Evolutionary conservation across 2,113 vertebrate species (phyloP).

Genomic region (Diadophis punctatus): DNA sequence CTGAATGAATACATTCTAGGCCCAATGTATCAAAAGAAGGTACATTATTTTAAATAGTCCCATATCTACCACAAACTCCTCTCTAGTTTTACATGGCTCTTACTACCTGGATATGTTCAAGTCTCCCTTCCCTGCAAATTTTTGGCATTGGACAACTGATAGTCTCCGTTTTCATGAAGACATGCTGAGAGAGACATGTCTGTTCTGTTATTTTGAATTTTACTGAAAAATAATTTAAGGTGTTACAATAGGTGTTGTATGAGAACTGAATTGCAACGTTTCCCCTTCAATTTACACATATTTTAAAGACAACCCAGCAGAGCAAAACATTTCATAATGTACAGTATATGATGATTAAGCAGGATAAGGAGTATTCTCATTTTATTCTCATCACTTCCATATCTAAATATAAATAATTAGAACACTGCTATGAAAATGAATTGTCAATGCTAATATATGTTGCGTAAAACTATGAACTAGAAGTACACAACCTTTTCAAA

Average conservation of each 20-base stretch:
- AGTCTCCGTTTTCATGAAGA: background rate
- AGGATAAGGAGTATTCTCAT: slow-evolving; percentile 34
- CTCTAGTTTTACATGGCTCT: background rate
- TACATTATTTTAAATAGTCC: background rate
- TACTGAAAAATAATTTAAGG: slow-evolving; percentile 14
- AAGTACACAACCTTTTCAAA: slow-evolving; percentile 46
- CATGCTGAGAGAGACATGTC: background rate
- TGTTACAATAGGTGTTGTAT: slow-evolving; percentile 26
- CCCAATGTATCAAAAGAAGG: background rate
- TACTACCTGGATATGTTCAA: background rate
- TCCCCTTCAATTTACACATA: background rate
- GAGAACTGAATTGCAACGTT: slow-evolving; percentile 31
- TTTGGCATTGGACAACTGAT: background rate
- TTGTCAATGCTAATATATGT: slow-evolving; percentile 40
- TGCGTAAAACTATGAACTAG: slow-evolving; percentile 56
- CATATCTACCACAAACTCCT: background rate
- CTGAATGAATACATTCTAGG: background rate
- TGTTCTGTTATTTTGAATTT: background rate
- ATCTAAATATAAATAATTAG: slow-evolving; percentile 44
- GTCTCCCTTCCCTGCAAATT: background rate
- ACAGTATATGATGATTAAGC: slow-evolving; percentile 38
- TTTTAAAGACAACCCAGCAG: slow-evolving; percentile 38
- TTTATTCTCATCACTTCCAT: slow-evolving; percentile 34
- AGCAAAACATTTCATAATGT: slow-evolving; percentile 38
- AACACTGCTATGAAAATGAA: slow-evolving; percentile 50